Base-by-base conservation (phyloP, 1,140 invertebrate species). In the Gonioctena quinquepunctata region DNA sequence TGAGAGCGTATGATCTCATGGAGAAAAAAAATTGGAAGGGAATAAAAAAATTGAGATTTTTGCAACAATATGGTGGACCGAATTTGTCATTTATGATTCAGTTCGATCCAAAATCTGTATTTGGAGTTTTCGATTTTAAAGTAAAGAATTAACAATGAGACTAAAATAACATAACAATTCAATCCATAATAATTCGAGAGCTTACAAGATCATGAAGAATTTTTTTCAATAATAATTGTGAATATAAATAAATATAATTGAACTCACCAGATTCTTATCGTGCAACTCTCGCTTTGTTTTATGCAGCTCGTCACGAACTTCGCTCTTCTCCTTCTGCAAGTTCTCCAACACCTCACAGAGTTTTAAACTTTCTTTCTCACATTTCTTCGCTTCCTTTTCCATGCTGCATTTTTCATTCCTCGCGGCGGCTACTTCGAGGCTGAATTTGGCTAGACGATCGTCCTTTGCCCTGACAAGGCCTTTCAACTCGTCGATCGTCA, bases 281-380 rank as follows among this genome's bases (percentile, higher is more conserved):
- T 84, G 83, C 6, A 82, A 74, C 66, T 87, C 82, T 68, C 84
- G 79, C 54, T 85, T 83, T 2, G 81, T 68, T 61, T 84, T 85
- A 42, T 87, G 85, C 0, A 88, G 68, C 60, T 86, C 85, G 0
- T 80, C 77, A 26, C 86, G 82, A 0, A 86, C 52, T 3, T 79
- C 76, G 2, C 64, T 75, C 11, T 80, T 83, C n/a, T 80, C 78
- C 66, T 88, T 87, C 3, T 78, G 81, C 1, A 72, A 13, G 26
- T 67, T 59, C n/a, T 77, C 76, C 2, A 79, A 16, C 7, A 68
- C 27, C 23, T 62, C 13, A 18, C 66, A 7, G n/a, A 78, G 48
- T 70, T 75, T 76, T 3, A 33, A 6, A 28, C 73, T 78, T 19
- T 78, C 71, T 0, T 21, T 23, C 56, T 73, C 66, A 16, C 33